Percentiles rank a stretch among this genome's conserved stretches.
These are phyloP conservation scores for Probosciger aterrimus DNA, from an alignment of 2,113 vertebrate species.

Conservation along the genomic window DNA sequence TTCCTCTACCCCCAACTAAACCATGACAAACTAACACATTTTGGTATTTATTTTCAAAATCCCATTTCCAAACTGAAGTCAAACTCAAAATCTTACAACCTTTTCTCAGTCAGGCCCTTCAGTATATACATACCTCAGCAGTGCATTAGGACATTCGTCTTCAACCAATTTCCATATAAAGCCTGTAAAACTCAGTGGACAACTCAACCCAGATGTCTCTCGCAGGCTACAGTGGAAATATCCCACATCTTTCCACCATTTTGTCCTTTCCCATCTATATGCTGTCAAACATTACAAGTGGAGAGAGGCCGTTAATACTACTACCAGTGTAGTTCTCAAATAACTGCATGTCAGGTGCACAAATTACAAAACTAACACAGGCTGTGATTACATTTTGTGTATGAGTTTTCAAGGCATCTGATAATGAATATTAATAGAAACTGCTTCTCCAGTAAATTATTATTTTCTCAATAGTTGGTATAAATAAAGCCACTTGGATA, in stretches of 20 bases:
- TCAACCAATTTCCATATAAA: neutral
- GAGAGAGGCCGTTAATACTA: neutral
- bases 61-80: neutral
- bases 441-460: neutral
- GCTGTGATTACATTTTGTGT: neutral
- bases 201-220: neutral
- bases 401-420: conserved; percentile 15
- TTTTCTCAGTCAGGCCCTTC: neutral
- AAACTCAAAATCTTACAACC: neutral
- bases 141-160: neutral
- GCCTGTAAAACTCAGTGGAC: neutral
- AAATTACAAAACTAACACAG: neutral
- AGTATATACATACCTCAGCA: neutral
- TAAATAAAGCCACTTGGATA: conserved; percentile 34
- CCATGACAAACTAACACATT: neutral
- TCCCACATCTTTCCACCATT: neutral
- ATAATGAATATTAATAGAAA: conserved; percentile 51
- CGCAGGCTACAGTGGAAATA: neutral
- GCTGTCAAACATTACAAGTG: neutral
- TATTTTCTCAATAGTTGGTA: conserved; percentile 38
- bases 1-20: neutral
- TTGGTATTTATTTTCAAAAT: neutral
- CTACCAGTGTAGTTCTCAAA: neutral
- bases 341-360: neutral
- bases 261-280: neutral